Evolutionary conservation across 2,888 invertebrate genomes (phyloP).

Genomic region (Idaea biselata): DNA sequence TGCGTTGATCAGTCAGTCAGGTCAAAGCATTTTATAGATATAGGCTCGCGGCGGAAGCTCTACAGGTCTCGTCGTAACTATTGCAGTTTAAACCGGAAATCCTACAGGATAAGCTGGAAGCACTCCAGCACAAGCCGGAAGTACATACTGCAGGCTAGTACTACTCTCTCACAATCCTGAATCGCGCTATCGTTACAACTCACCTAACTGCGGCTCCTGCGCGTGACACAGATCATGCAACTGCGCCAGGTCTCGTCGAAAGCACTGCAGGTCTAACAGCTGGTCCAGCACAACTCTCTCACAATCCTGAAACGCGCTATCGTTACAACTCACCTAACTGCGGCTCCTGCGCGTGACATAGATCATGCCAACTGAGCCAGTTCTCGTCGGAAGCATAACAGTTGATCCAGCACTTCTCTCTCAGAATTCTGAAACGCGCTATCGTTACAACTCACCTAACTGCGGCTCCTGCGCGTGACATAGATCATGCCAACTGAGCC

Average conservation of each 20-base stretch:
- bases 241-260: slow-evolving; percentile 95
- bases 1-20: no score
- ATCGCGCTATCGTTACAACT: slow-evolving; percentile 24
- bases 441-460: slow-evolving; percentile 46
- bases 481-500: slow-evolving; percentile 92
- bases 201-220: slow-evolving; percentile 89
- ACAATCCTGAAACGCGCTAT: background rate
- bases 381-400: slow-evolving; percentile 95
- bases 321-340: slow-evolving; percentile 64
- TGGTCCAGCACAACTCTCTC: slow-evolving; percentile 88
- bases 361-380: slow-evolving; percentile 93
- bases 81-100: no score
- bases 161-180: background rate
- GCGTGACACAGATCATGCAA: slow-evolving; percentile 93
- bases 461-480: slow-evolving; percentile 93
- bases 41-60: no score
- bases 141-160: no score
- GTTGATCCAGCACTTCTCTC: slow-evolving; percentile 89
- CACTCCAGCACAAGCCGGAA: no score
- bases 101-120: no score
- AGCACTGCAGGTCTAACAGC: slow-evolving; percentile 95
- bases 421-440: background rate
- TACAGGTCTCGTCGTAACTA: no score
- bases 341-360: slow-evolving; percentile 93
- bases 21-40: no score